phyloP scores from a whole-genome alignment of 2,888 invertebrate genomes.

The Epiblema foenella region DNA sequence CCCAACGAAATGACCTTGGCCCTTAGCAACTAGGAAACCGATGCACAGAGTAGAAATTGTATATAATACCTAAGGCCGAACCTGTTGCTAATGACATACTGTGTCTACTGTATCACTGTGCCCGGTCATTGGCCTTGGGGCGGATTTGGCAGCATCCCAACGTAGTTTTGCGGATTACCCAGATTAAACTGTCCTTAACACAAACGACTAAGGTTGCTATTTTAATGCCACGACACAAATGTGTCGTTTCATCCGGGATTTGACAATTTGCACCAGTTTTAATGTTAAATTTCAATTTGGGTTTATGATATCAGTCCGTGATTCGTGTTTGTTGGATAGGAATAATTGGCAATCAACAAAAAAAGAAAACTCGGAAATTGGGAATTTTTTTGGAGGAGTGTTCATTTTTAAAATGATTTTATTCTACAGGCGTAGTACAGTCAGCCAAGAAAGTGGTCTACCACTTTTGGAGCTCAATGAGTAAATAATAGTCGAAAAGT shows the following conservation, averaged over 20 bases:
- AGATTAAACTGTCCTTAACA: conserved; percentile 14
- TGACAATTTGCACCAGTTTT: conserved; percentile 34
- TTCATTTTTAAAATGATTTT: too few relatives aligned
- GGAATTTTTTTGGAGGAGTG: too few relatives aligned
- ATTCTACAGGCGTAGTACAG: too few relatives aligned
- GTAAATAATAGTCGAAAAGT: too few relatives aligned
- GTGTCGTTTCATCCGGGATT: conserved; percentile 6
- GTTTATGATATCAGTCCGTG: conserved; percentile 6
- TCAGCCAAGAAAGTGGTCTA: too few relatives aligned
- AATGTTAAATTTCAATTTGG: conserved; percentile 23
- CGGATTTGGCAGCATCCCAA: conserved; percentile 63
- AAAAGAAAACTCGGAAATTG: too few relatives aligned
- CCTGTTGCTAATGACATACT: conserved; percentile 19
- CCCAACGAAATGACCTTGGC: background rate
- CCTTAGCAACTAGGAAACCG: background rate
- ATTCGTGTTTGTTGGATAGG: background rate
- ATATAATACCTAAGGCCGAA: background rate
- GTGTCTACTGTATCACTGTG: conserved; percentile 24
- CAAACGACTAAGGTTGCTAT: conserved; percentile 42
- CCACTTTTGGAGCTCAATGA: too few relatives aligned
- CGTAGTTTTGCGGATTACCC: conserved; percentile 27
- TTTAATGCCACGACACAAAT: conserved; percentile 22
- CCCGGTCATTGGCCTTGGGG: conserved; percentile 67
- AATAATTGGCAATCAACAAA: background rate
- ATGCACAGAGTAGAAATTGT: background rate